Evolutionary conservation across 2,888 invertebrate genomes (phyloP), one percentile per base, ranked within the genome.

Genomic region (Drosophila falleni): DNA sequence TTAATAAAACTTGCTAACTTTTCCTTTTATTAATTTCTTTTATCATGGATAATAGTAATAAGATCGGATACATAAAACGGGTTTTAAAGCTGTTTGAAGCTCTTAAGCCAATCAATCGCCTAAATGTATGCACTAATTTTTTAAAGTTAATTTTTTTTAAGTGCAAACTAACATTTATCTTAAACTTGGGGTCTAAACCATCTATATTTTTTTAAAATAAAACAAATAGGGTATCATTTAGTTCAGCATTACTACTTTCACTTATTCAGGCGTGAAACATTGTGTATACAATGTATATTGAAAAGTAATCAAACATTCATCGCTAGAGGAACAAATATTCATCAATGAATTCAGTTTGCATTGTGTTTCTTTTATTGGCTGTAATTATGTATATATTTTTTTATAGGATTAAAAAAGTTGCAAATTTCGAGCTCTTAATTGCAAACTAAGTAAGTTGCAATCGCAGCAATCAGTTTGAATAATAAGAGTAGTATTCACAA

Each of bases 241-340:
- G 26, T 16, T 3, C 4, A 50, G 16, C 37, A 42, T 5, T 3
- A 29, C 10, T 11, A 5, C 42, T 31, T 15, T 11, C 4, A 29
- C n/a, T 29, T 23, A 11, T 16, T 8, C 4, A n/a, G 42, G 19
- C 10, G 16, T 3, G 31, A 58, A 50, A 39, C 31, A n/a, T 41
- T 62, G 50, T 35, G 6, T 5, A 50, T 35, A 29, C 35, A 13
- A 35, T n/a, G 13, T 39, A 47, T 64, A 50, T 59, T 71, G 10
- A 54, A 46, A 59, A 46, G 54, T 55, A 56, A 73, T 72, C 46
- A 65, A 76, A 62, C 37, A 59, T 76, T 76, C 61, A 71, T 58
- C 44, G 35, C 33, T 35, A 44, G 33, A 5, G 19, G 23, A 56
- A 42, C 19, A 42, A 23, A 55, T 13, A 33, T 44, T 31, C 39